Percentiles rank a stretch among this genome's conserved stretches.
Evolutionary conservation across 2,888 invertebrate genomes (phyloP).

Genomic region (Thecophora atra): DNA sequence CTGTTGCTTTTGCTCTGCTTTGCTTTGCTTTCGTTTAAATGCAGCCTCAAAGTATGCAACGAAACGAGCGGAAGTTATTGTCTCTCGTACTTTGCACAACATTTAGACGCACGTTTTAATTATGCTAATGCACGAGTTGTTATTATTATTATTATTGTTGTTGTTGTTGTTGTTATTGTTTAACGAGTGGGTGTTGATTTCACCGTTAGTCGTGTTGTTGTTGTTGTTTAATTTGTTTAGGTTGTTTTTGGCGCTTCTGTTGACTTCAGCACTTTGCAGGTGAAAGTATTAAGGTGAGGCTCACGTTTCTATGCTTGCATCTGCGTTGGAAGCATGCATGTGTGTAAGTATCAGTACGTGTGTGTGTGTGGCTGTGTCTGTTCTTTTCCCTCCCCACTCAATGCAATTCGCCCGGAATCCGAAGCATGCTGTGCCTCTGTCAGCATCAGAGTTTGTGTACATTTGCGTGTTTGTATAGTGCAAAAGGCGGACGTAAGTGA

Average conservation of each 20-base stretch:
- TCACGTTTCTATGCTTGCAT: constrained; percentile 43
- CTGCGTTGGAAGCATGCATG: not conserved
- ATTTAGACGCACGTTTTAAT: constrained; percentile 45
- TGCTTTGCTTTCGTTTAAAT: not conserved
- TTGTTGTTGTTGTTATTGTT: constrained; percentile 7
- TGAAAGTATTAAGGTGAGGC: constrained; percentile 17
- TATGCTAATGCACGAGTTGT: constrained; percentile 47
- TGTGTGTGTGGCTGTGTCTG: not conserved
- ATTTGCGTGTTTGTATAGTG: not conserved
- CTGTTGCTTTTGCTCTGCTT: not conserved
- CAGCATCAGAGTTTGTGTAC: not conserved
- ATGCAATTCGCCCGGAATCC: not conserved
- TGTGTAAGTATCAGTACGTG: not conserved
- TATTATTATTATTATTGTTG: not conserved
- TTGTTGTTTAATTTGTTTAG: constrained; percentile 12
- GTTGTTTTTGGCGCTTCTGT: constrained; percentile 5
- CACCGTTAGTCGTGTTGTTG: not conserved
- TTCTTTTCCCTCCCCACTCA: not conserved
- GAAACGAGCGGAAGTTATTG: constrained; percentile 31
- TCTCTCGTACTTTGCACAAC: constrained; percentile 33
- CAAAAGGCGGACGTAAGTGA: not conserved
- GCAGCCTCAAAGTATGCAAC: constrained; percentile 26
- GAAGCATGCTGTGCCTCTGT: not conserved
- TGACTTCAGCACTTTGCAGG: not conserved
- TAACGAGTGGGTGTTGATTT: not conserved